Percentiles rank a stretch among this genome's conserved stretches.
Conservation (phyloP, 2,888 invertebrate genomes). For the Meiosimyza platycephala region DNA sequence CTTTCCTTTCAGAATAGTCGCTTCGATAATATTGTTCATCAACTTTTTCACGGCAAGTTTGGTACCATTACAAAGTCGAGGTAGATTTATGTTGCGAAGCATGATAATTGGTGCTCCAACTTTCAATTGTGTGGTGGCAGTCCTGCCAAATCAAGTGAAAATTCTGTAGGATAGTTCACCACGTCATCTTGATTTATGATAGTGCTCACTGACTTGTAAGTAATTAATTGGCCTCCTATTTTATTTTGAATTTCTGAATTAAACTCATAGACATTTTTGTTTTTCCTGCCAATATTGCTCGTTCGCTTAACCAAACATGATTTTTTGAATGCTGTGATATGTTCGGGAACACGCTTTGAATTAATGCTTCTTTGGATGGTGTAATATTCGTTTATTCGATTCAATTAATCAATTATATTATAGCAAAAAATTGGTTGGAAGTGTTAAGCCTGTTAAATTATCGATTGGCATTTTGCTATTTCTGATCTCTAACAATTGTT, state of each 20-base stretch:
- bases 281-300: constrained; percentile 38
- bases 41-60: too few species aligned
- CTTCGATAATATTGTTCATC: too few species aligned
- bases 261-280: constrained; percentile 8
- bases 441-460: constrained; percentile 47
- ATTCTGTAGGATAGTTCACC: too few species aligned
- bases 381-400: too few species aligned
- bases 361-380: too few species aligned
- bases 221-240: constrained; percentile 29
- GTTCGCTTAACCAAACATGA: constrained; percentile 43
- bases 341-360: constrained; percentile 34
- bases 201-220: constrained; percentile 42
- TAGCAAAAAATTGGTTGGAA: constrained; percentile 37
- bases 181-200: constrained; percentile 39
- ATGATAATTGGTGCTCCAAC: constrained; percentile 32
- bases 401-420: too few species aligned
- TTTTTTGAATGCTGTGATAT: constrained; percentile 38
- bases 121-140: constrained; percentile 44
- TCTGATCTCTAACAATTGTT: constrained; percentile 41
- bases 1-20: constrained; percentile 40
- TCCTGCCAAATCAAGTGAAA: constrained; percentile 43
- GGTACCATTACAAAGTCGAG: constrained; percentile 42
- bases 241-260: constrained; percentile 36
- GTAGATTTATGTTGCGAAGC: constrained; percentile 39
- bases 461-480: too few species aligned